Percentiles rank a stretch among this genome's conserved stretches.
phyloP scores from a whole-genome alignment of 2,888 invertebrate species.

The Entomobrya proxima region DNA sequence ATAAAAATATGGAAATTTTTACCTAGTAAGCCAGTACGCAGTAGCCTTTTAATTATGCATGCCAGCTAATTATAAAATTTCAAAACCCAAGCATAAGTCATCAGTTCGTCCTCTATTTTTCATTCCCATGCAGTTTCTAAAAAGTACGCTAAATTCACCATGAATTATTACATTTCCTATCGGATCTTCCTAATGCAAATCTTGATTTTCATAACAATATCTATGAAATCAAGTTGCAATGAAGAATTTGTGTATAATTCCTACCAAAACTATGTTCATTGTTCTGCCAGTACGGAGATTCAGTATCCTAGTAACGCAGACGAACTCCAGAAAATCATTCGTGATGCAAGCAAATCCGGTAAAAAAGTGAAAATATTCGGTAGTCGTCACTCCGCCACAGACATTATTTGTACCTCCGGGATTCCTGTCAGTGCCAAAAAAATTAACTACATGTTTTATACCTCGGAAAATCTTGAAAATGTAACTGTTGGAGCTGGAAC shows the following conservation, averaged over 20 bases:
- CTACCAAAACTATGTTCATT: conserved; percentile 65
- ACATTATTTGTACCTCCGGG: conserved; percentile 68
- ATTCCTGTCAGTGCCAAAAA: conserved; percentile 52
- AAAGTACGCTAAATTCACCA: too few relatives aligned
- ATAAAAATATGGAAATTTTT: too few relatives aligned
- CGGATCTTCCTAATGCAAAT: too few relatives aligned
- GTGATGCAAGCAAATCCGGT: conserved; percentile 31
- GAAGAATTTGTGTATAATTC: conserved; percentile 55
- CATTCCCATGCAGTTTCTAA: too few relatives aligned
- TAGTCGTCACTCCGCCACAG: conserved; percentile 64
- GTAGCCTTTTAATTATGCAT: too few relatives aligned
- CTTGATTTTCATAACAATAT: too few relatives aligned
- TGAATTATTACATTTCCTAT: too few relatives aligned
- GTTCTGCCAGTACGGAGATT: conserved; percentile 46
- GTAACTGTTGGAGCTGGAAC: conserved; percentile 58
- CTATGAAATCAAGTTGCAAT: too few relatives aligned
- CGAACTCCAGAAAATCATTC: conserved; percentile 59
- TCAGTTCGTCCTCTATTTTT: too few relatives aligned
- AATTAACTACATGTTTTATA: conserved; percentile 51
- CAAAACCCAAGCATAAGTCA: too few relatives aligned
- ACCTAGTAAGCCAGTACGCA: too few relatives aligned
- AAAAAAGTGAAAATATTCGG: conserved; percentile 63
- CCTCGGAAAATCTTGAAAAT: conserved; percentile 24
- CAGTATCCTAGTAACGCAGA: conserved; percentile 30
- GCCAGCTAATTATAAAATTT: too few relatives aligned